Evolutionary conservation across 2,113 vertebrate genomes (phyloP).

Genomic region (Colinus virginianus): DNA sequence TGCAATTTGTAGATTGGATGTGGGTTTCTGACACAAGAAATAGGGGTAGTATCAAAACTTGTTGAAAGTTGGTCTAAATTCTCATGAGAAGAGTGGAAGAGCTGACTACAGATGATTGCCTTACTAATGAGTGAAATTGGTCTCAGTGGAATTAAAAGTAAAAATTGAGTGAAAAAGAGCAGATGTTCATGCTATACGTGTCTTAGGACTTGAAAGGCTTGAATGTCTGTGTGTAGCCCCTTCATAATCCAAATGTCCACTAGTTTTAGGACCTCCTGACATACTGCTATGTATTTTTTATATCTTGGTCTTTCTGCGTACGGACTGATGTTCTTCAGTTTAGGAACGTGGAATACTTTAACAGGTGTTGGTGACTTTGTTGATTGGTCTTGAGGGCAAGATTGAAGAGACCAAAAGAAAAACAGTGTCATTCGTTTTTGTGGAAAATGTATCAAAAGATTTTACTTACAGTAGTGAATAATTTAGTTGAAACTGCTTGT

Average conservation of each 20-base stretch:
- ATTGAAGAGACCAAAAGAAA: not conserved
- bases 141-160: not conserved
- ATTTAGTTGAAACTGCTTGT: not conserved
- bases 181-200: not conserved
- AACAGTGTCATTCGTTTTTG: not conserved
- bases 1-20: not conserved
- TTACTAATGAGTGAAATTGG: not conserved
- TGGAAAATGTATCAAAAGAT: not conserved
- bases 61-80: not conserved
- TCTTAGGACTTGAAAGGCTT: not conserved
- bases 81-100: not conserved
- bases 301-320: not conserved
- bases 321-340: not conserved
- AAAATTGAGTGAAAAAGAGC: not conserved
- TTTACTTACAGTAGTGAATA: not conserved
- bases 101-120: not conserved
- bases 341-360: not conserved
- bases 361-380: not conserved
- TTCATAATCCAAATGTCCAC: not conserved
- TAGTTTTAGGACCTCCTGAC: not conserved
- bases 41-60: not conserved
- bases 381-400: not conserved
- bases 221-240: not conserved
- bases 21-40: not conserved
- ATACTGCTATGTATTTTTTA: not conserved